Evolutionary conservation across 2,797 vertebrate genomes (phyloP).

Genomic region (Acrossocheilus fasciatus): DNA sequence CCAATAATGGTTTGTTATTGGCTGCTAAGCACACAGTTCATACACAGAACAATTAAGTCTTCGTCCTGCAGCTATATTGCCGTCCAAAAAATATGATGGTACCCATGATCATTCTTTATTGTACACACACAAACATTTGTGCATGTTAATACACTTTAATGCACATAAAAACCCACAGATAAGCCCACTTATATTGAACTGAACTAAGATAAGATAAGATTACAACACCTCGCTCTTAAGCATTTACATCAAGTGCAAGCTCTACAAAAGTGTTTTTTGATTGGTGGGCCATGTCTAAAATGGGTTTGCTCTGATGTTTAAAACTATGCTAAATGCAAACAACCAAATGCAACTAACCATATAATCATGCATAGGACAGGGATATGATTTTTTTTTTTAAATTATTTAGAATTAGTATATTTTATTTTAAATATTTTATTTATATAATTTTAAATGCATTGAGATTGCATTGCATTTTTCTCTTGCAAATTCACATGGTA

Average conservation of each 20-base stretch:
- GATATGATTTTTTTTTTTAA: too few species aligned
- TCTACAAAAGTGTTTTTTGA: background rate
- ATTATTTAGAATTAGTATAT: too few species aligned
- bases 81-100: conserved; percentile 7
- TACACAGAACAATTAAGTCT: conserved; percentile 39
- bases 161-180: background rate
- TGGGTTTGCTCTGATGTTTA: background rate
- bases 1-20: conserved; percentile 44
- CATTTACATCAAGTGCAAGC: background rate
- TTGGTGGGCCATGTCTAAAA: background rate
- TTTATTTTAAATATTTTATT: too few species aligned
- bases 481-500: background rate
- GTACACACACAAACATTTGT: background rate
- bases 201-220: background rate
- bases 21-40: background rate
- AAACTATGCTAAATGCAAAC: background rate
- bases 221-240: background rate
- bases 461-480: too few species aligned
- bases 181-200: background rate
- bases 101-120: conserved; percentile 2
- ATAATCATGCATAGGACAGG: too few species aligned
- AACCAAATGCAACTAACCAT: background rate
- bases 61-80: background rate
- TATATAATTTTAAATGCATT: too few species aligned
- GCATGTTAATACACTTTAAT: conserved; percentile 14